Evolutionary conservation across 2,113 vertebrate species (phyloP).

Genomic region (Mugil cephalus): DNA sequence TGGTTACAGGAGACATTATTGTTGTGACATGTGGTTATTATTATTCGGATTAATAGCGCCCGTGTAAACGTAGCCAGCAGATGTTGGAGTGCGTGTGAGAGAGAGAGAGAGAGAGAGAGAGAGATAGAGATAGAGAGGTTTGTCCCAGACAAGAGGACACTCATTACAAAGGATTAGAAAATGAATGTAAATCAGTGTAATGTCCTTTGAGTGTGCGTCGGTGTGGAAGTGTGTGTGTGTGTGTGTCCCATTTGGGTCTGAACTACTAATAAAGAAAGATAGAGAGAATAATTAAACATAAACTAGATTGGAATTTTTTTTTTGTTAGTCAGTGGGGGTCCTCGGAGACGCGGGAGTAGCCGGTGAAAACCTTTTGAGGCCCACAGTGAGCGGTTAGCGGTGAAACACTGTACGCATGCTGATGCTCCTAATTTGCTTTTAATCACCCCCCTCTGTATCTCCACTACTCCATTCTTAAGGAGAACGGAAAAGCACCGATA

Average conservation of each 20-base stretch:
- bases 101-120: no score
- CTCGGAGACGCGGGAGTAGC: slow-evolving; percentile 21
- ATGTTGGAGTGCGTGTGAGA: no score
- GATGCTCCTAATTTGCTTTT: slow-evolving; percentile 50
- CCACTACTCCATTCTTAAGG: slow-evolving; percentile 22
- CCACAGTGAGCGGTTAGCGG: slow-evolving; percentile 32
- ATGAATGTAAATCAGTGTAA: not conserved
- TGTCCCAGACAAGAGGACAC: no score
- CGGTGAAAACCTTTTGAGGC: slow-evolving; percentile 57
- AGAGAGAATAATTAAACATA: slow-evolving; percentile 55
- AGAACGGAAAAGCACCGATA: slow-evolving; percentile 33
- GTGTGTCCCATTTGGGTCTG: not conserved
- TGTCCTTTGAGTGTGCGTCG: not conserved
- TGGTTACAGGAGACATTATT: no score
- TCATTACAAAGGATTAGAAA: not conserved
- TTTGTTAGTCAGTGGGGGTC: slow-evolving; percentile 15
- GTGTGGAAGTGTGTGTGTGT: no score
- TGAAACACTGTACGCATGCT: slow-evolving; percentile 37
- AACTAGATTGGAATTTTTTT: slow-evolving; percentile 37
- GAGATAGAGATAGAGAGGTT: no score
- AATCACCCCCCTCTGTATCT: slow-evolving; percentile 42
- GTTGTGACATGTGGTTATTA: no score
- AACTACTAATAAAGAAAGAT: slow-evolving; percentile 36
- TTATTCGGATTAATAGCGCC: no score
- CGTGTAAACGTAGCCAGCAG: no score